Evolutionary conservation across 2,113 vertebrate species (phyloP), one percentile per base, ranked within the genome.

Genomic region (Tragelaphus buxtoni): DNA sequence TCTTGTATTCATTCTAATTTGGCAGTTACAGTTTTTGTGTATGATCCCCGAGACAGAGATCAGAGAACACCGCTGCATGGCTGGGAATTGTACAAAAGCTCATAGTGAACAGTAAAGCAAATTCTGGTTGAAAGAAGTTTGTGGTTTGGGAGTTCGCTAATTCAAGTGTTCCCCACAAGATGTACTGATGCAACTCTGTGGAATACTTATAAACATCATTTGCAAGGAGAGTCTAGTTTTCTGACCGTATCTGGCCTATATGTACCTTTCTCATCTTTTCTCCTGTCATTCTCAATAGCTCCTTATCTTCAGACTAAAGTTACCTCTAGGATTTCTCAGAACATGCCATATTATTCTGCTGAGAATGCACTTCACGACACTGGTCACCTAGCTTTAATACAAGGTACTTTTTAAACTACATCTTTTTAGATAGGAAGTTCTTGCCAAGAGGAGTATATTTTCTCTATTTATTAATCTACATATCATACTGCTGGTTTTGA

Each of bases 41-140:
- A 53, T 6, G 65, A 35, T 94, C 65, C 32, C 55, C 42, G 22
- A 84, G 39, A 93, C 51, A 65, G 47, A 96, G 45, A 47, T 51
- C 8, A 81, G 77, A 63, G 83, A 87, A 84, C 28, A 42, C 24
- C 65, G 55, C 55, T 83, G 39, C 9, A 22, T 3, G 69, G 45
- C 49, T 2, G 69, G 9, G n/a, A 95, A 69, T 60, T 61, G 58
- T 17, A 53, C 39, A 96, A 95, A 97, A 82, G 17, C 51, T 88
- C 53, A 53, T 60, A 82, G 86, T 93, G 91, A 96, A 95, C 24
- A 86, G 91, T 96, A 83, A 91, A 87, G 82, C 24, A 83, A 88
- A 85, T 65, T 96, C 80, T 87, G 60, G 14, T 69, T 87, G 61
- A 90, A 92, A 96, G 87, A 90, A 91, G 39, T 47, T 56, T 74